Base-by-base conservation (phyloP, 2,888 invertebrate species). In the Rotaria socialis region DNA sequence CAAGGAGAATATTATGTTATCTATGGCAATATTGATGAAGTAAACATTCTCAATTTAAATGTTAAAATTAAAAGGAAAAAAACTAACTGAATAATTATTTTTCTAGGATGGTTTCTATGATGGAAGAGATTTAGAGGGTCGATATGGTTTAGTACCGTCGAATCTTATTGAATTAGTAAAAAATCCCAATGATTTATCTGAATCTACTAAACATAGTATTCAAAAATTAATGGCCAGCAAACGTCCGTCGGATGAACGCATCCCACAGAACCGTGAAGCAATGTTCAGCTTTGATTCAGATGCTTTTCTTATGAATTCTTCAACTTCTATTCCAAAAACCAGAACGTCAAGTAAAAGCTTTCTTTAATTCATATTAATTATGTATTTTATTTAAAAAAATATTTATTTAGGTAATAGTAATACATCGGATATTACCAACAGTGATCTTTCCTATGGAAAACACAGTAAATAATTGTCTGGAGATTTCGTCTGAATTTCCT, bases 1-100 rank as follows among this genome's bases (percentile, higher is more conserved):
- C 95, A 96, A 86, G 98, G 98, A 24, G 98, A 99, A 92, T 98
- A 97, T 91, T 93, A 99, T 85, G 93, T 98, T 87, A 96, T 99
- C 35, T 96, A 96, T 94, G 96, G 96, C 74, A 92, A 92, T 87
- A 92, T 93, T 91, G 91, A 91, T 88, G 91, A 91, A 90, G 90
- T 90, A 84, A 84, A 88, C 85, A 41, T 1, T 27, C 35, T 35
- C 35, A 35, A 35, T 35, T 35, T 35, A 35, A 35, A 35, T 35
- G 35, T 35, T 35, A 35, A 35, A 35, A 35, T 35, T 35, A 35
- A 35, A 2, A 35, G 35, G 35, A 35, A 35, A 35, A 16, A 43
- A 43, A 27, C 8, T 52, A 41, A 86, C 1, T 10, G 19, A 43
- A 52, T 24, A 47, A 24, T 67, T 14, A 24, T 16, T 7, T 10